Percentiles rank a stretch among this genome's conserved stretches.
Evolutionary conservation across 1,140 invertebrate genomes (phyloP).

Genomic region (Panagrolaimus sp.): DNA sequence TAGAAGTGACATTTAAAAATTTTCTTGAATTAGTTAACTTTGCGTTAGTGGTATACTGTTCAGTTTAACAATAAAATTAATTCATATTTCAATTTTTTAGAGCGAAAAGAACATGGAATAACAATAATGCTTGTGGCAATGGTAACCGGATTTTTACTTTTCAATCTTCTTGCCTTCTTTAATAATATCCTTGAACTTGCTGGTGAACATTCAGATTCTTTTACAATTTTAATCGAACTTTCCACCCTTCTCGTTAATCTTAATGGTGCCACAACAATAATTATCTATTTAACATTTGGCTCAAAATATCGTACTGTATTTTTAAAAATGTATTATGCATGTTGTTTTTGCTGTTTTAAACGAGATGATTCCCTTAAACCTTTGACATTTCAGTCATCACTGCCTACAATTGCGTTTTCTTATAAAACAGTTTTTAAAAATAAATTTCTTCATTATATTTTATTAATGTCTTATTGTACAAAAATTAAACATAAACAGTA

Average conservation of each 20-base stretch:
- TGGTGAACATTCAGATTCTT: not conserved
- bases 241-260: constrained; percentile 24
- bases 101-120: constrained; percentile 27
- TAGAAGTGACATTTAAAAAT: too few relatives aligned
- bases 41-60: too few relatives aligned
- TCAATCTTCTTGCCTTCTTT: constrained; percentile 33
- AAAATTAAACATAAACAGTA: too few relatives aligned
- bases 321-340: constrained; percentile 22
- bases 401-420: not conserved
- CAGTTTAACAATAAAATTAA: too few relatives aligned
- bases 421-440: too few relatives aligned
- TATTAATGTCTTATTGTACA: too few relatives aligned
- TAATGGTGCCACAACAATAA: constrained; percentile 23
- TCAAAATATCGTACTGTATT: constrained; percentile 31
- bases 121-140: constrained; percentile 34
- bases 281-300: constrained; percentile 29
- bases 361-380: not conserved
- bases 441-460: too few relatives aligned
- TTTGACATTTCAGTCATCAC: not conserved
- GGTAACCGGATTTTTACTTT: constrained; percentile 24
- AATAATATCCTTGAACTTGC: constrained; percentile 29
- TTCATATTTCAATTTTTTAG: constrained; percentile 30
- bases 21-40: too few relatives aligned
- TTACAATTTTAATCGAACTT: constrained; percentile 25
- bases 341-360: constrained; percentile 13